These are phyloP conservation scores for Torymus tubicola DNA, from an alignment of 2,888 invertebrate species.

Conservation along the genomic window DNA sequence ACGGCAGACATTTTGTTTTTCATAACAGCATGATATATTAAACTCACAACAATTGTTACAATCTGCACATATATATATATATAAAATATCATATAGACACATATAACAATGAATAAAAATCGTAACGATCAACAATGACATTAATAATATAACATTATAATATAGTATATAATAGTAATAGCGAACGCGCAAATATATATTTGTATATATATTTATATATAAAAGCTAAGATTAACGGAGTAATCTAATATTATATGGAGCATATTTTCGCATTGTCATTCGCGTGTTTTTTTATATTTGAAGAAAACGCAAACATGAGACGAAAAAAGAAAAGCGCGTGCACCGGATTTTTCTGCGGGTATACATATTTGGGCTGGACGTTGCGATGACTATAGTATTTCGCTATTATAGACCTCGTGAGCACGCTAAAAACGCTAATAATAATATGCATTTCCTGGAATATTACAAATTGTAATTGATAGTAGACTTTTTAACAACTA, in stretches of 20 bases:
- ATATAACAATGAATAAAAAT: slow-evolving; percentile 33
- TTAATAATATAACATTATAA: slow-evolving; percentile 1
- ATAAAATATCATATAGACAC: background rate
- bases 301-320: too few relatives aligned
- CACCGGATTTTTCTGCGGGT: slow-evolving; percentile 25
- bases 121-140: slow-evolving; percentile 24
- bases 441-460: slow-evolving; percentile 28
- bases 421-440: too few relatives aligned
- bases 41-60: slow-evolving; percentile 57
- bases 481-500: too few relatives aligned
- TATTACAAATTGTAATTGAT: slow-evolving; percentile 31
- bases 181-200: background rate
- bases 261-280: background rate
- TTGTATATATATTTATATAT: background rate
- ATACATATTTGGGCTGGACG: slow-evolving; percentile 39
- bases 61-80: slow-evolving; percentile 18
- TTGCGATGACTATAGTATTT: slow-evolving; percentile 8
- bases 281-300: background rate
- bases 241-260: background rate
- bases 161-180: background rate
- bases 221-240: slow-evolving; percentile 20
- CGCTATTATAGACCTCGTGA: too few relatives aligned
- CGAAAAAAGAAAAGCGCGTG: slow-evolving; percentile 16
- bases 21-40: slow-evolving; percentile 70
- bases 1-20: slow-evolving; percentile 68